These are phyloP conservation scores for Lucilia cuprina DNA, from an alignment of 1,140 invertebrate genomes.

Conservation along the genomic window DNA sequence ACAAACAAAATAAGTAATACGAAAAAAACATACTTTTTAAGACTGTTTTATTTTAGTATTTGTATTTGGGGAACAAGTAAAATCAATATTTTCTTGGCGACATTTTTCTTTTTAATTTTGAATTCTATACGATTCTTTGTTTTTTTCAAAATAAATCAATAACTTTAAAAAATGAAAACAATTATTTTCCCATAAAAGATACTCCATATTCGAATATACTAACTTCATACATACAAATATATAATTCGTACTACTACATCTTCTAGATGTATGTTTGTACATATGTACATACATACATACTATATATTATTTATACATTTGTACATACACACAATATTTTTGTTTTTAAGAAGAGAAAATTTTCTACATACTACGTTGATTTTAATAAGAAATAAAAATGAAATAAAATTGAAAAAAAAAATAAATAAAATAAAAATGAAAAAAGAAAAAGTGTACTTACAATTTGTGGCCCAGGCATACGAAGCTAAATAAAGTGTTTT, in stretches of 20 bases:
- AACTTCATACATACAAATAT: no score
- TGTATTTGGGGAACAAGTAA: background rate
- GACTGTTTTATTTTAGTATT: background rate
- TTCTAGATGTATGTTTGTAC: background rate
- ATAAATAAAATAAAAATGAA: no score
- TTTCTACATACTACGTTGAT: no score
- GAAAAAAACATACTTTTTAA: background rate
- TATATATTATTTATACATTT: background rate
- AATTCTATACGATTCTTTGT: background rate
- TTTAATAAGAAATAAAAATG: background rate
- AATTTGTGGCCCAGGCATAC: constrained; percentile 32
- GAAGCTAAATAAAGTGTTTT: background rate
- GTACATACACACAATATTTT: background rate
- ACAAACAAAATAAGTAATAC: constrained; percentile 4
- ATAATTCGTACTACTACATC: background rate
- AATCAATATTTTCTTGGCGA: constrained; percentile 31
- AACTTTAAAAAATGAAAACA: background rate
- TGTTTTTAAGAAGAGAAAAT: background rate
- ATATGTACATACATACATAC: constrained; percentile 27
- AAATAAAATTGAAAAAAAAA: background rate
- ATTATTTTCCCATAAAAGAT: background rate
- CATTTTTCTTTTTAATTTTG: background rate
- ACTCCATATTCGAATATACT: background rate
- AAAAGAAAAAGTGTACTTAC: background rate
- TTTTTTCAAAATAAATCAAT: background rate